A percentile compares a stretch with the other conserved stretches of the same genome.
These are phyloP conservation scores for Lanistes nyassanus DNA, from an alignment of 1,140 invertebrate species.

Conservation along the genomic window DNA sequence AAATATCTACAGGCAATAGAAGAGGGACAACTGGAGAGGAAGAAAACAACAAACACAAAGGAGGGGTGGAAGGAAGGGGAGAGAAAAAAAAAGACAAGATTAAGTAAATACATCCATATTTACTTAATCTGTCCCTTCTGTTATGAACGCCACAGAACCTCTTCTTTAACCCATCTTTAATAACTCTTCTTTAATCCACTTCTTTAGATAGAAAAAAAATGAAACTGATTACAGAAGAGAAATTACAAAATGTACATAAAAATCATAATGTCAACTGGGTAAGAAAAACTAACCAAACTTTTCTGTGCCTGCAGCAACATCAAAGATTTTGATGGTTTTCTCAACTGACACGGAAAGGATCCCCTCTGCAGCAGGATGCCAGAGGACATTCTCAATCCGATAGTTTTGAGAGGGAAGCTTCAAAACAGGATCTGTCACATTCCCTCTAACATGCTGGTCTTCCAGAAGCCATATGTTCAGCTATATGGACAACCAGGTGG, in stretches of 20 bases:
- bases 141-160: no score
- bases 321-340: slow-evolving; percentile 86
- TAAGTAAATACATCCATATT: no score
- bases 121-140: no score
- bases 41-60: not conserved
- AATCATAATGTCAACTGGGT: no score
- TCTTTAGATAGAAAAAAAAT: no score
- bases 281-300: not conserved
- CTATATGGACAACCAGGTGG: slow-evolving; percentile 66
- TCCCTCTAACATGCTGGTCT: slow-evolving; percentile 84
- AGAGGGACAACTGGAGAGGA: not conserved
- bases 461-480: slow-evolving; percentile 95
- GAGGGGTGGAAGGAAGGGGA: not conserved
- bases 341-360: slow-evolving; percentile 87
- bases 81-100: not conserved
- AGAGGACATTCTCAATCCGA: slow-evolving; percentile 91
- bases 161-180: no score
- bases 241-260: not conserved
- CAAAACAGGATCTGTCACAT: slow-evolving; percentile 76
- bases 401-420: slow-evolving; percentile 71
- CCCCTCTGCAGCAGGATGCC: slow-evolving; percentile 97
- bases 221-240: no score
- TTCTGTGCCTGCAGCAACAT: slow-evolving; percentile 70
- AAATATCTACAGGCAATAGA: not conserved
- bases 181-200: no score